Percentiles rank a stretch among this genome's conserved stretches.
These are phyloP conservation scores for Platysteira castanea DNA, from an alignment of 2,113 vertebrate species.

Conservation along the genomic window DNA sequence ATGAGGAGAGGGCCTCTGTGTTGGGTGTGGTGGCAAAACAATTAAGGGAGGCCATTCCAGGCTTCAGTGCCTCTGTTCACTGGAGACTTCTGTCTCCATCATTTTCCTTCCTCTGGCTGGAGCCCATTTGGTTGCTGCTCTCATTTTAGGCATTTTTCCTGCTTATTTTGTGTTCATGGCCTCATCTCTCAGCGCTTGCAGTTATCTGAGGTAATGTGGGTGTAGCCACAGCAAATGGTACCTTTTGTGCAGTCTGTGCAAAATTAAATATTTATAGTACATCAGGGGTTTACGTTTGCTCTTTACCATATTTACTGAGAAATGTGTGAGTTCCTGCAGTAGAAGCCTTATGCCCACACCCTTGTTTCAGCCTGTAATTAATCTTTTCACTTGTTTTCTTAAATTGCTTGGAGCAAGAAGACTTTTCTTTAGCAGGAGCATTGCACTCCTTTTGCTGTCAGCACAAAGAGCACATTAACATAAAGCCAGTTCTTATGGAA, in stretches of 20 bases:
- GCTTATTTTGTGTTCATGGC: not conserved
- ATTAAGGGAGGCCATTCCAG: not conserved
- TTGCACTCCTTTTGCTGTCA: not conserved
- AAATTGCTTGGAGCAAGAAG: not conserved
- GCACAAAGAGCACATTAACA: not conserved
- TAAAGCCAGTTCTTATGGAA: not conserved
- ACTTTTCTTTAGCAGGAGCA: not conserved
- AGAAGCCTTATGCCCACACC: not conserved
- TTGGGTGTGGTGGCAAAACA: slow-evolving; percentile 33
- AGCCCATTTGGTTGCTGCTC: not conserved
- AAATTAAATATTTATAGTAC: not conserved
- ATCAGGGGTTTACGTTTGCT: not conserved
- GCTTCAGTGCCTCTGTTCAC: not conserved
- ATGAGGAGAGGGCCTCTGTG: not conserved
- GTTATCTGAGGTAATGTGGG: not conserved
- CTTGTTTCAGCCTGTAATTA: not conserved
- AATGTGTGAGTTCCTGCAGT: not conserved
- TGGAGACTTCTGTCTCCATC: not conserved
- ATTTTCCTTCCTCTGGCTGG: slow-evolving; percentile 1
- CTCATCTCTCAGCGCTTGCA: not conserved
- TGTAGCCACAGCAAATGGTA: not conserved
- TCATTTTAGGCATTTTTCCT: not conserved
- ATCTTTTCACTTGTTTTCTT: not conserved
- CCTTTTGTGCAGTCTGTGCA: not conserved
- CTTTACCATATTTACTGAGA: not conserved